Evolutionary conservation across 2,797 vertebrate genomes (phyloP), one percentile per base, ranked within the genome.

Genomic region (Crenuchus spilurus): DNA sequence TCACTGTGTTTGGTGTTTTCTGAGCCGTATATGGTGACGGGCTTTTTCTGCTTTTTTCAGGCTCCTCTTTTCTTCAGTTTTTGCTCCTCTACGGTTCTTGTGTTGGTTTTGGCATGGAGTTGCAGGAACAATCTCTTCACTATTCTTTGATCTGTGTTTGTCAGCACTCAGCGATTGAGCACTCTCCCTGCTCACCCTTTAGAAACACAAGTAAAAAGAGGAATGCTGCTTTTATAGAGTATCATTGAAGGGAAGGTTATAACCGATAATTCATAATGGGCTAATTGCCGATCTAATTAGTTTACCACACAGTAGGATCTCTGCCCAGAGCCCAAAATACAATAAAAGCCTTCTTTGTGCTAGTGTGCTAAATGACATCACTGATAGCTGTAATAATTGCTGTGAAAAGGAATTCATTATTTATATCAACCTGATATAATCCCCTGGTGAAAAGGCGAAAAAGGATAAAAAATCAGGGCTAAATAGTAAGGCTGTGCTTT

Each of bases 261-360:
- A 63, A 66, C 60, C 55, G 48, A 46, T 70, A 7, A 65, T 62
- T 65, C 54, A 67, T 41, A 67, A 52, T 58, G 26, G 80, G 62
- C 70, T 64, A 66, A 71, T 75, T 74, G 74, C 70, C 72, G 63
- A 75, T 81, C 60, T 81, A 81, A 83, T 81, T 81, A 70, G 77
- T 73, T 81, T 79, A 75, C 66, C 69, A 72, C 71, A 72, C 75
- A 72, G 68, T 31, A 44, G 75, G 72, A 76, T 48, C 20, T 28
- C 31, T 62, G 71, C 79, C 70, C 74, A 75, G 79, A 66, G 60
- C 75, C 58, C 74, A 74, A 41, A 77, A 78, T 70, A 68, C 72
- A 83, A 71, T 65, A 67, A 48, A 70, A 39, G 62, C 65, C 41
- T 58, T 79, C 58, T 79, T 78, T 75, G 79, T 79, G 48, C 42